Conservation (phyloP, 1,140 invertebrate genomes). For the Parapsyche elsis region DNA sequence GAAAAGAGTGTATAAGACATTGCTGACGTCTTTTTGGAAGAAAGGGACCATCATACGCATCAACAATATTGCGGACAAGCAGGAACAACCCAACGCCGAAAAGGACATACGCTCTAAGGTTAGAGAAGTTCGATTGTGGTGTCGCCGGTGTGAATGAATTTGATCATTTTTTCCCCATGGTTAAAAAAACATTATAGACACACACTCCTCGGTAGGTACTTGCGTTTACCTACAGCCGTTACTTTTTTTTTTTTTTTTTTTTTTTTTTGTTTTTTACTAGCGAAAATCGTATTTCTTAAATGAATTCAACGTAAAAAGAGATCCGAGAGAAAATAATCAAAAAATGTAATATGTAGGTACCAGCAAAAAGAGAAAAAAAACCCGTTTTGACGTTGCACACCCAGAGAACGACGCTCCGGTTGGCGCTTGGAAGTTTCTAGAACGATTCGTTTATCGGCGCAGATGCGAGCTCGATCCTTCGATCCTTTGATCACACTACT, state of each 20-base stretch:
- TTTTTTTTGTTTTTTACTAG: constrained; percentile 2
- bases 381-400: background rate
- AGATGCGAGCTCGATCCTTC: background rate
- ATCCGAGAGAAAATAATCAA: background rate
- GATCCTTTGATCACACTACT: background rate
- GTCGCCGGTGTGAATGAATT: constrained; percentile 3
- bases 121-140: constrained; percentile 47
- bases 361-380: background rate
- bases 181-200: background rate
- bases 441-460: background rate
- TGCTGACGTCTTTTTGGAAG: constrained; percentile 74
- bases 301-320: background rate
- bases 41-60: constrained; percentile 74
- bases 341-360: background rate
- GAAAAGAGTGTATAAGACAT: constrained; percentile 70
- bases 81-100: constrained; percentile 72
- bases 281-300: constrained; percentile 15
- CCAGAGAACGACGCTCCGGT: background rate
- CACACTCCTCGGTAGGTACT: constrained; percentile 18
- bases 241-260: constrained; percentile 9
- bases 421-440: constrained; percentile 21
- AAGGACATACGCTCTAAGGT: constrained; percentile 75
- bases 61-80: constrained; percentile 76
- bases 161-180: background rate
- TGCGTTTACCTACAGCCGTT: background rate